These are phyloP conservation scores for Silurus aristotelis DNA, from an alignment of 2,797 vertebrate genomes.

Conservation along the genomic window DNA sequence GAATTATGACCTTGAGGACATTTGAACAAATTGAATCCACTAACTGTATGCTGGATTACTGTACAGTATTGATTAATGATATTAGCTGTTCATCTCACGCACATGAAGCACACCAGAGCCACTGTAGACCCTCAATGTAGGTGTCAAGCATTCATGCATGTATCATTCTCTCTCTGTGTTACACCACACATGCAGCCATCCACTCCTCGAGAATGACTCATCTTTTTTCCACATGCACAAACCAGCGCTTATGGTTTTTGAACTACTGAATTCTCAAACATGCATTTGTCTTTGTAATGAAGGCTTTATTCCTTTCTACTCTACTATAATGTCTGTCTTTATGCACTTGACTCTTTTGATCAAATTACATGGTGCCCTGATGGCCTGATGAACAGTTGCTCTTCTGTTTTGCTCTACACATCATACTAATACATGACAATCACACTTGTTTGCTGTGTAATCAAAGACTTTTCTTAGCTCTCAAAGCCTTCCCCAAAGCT, in stretches of 20 bases:
- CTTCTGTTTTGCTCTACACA: background rate
- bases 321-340: constrained; percentile 10
- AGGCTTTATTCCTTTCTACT: background rate
- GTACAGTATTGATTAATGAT: background rate
- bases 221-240: background rate
- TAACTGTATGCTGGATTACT: background rate
- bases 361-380: background rate
- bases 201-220: constrained; percentile 7
- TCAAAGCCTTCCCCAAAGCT: no score
- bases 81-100: background rate
- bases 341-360: background rate
- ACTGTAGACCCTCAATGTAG: background rate
- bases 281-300: background rate
- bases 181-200: background rate
- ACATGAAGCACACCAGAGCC: background rate
- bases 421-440: background rate
- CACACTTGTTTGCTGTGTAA: background rate
- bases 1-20: background rate
- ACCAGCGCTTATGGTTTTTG: background rate
- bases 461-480: background rate
- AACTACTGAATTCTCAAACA: background rate
- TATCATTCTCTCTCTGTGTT: background rate
- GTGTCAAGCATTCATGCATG: background rate
- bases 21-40: background rate
- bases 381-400: background rate